Base-by-base conservation (phyloP, 1,140 invertebrate species). In the Sycophila sp. region DNA sequence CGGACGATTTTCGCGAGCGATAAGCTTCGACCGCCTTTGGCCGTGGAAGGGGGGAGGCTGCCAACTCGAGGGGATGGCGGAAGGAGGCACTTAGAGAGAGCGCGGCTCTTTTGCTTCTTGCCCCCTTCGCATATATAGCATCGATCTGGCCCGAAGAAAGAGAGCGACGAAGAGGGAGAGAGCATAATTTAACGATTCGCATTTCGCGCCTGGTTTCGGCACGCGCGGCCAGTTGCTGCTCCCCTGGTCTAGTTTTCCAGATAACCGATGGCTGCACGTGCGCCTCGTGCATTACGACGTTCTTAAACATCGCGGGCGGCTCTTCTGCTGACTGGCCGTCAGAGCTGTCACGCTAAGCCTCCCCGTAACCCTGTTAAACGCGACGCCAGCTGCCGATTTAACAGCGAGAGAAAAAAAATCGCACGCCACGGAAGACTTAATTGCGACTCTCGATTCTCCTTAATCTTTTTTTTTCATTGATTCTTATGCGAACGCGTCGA, bases 281-380 rank as follows among this genome's bases (percentile, higher is more conserved):
- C n/a, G 24, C 6, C 42, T 45, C 42, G 17, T 19, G n/a, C 42
- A 47, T 71, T 75, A 74, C 59, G 73, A 69, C 60, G 45, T 77
- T 76, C 71, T 75, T 66, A 73, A 73, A 75, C 72, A 75, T 74
- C 76, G 75, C 59, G 13, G 10, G 17, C 19, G 22, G 15, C 30
- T 24, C 26, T 1, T 38, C 32, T 22, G 17, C 75, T 2, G 4
- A 74, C 75, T 80, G 76, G 73, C 76, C 69, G 72, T 82, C 77
- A 82, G n/a, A n/a, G 71, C 60, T 78, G 74, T 82, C 82, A 83
- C 80, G 80, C 78, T 70, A 82, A 73, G 22, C 22, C 49, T 6
- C 17, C 45, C 17, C 4, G n/a, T n/a, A n/a, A n/a, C n/a, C n/a
- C n/a, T n/a, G n/a, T n/a, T n/a, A n/a, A n/a, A n/a, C n/a, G n/a